Conservation (phyloP, 2,797 vertebrate species). For the Pteropus rufus region DNA sequence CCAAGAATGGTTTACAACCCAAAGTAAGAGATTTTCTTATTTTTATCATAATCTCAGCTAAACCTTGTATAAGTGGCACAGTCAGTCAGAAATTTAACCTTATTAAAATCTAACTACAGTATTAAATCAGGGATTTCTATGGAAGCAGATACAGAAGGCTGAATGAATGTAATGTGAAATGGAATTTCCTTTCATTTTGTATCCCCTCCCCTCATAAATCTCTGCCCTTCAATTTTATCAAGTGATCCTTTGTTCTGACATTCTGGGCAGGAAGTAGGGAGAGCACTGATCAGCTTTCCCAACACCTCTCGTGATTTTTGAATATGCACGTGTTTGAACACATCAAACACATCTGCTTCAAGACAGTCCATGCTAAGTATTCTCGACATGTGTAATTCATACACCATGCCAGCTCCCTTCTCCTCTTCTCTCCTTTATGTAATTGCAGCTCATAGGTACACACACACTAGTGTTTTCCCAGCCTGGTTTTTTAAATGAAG, state of each 20-base stretch:
- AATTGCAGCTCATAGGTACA: background rate
- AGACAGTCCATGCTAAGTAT: slow-evolving; percentile 34
- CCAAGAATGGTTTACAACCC: slow-evolving; percentile 27
- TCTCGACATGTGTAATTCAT: slow-evolving; percentile 61
- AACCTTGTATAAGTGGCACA: slow-evolving; percentile 39
- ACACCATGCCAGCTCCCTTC: background rate
- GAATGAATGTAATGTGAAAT: slow-evolving; percentile 34
- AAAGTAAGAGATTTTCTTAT: slow-evolving; percentile 38
- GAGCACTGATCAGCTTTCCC: slow-evolving; percentile 47
- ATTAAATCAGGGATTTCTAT: background rate
- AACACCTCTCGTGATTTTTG: slow-evolving; percentile 54
- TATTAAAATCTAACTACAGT: slow-evolving; percentile 44
- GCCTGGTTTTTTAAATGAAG: slow-evolving; percentile 36
- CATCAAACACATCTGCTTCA: slow-evolving; percentile 62
- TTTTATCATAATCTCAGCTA: slow-evolving; percentile 36
- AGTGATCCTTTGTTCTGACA: slow-evolving; percentile 57
- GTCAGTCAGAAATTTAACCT: slow-evolving; percentile 60
- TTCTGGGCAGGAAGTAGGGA: slow-evolving; percentile 49
- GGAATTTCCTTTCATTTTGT: slow-evolving; percentile 70
- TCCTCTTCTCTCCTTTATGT: background rate
- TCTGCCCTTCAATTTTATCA: slow-evolving; percentile 52
- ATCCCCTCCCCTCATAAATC: slow-evolving; percentile 46
- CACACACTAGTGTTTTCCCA: background rate
- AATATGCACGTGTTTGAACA: slow-evolving; percentile 71
- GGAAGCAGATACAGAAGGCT: background rate